Conservation (phyloP, 2,797 vertebrate species). For the Protosalanx chinensis region DNA sequence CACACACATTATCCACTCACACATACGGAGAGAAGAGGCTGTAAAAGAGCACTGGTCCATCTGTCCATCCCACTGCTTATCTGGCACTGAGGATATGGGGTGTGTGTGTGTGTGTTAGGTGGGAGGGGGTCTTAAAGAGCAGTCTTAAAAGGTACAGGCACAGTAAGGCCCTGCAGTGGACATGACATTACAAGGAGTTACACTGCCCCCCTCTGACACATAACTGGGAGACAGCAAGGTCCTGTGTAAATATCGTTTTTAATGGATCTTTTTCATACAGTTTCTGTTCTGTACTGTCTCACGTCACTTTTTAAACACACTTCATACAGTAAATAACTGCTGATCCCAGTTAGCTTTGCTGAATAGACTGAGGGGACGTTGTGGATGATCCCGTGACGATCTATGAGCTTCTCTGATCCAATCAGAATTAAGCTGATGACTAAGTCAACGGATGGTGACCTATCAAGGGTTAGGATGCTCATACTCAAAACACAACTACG, state of each 20-base stretch:
- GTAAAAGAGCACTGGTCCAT: conserved; percentile 60
- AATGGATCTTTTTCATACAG: no score
- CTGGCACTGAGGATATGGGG: conserved; percentile 41
- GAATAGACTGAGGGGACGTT: not conserved
- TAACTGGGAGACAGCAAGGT: not conserved
- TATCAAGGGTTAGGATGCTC: not conserved
- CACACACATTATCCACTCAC: conserved; percentile 17
- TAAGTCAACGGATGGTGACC: not conserved
- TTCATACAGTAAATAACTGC: not conserved
- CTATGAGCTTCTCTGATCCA: not conserved
- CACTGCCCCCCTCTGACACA: not conserved
- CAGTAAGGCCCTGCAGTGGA: not conserved
- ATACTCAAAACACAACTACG: not conserved
- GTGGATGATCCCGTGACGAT: not conserved
- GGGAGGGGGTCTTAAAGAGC: not conserved
- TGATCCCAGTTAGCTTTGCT: not conserved
- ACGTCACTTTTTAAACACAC: not conserved
- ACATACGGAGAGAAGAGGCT: conserved; percentile 30
- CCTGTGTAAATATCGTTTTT: not conserved
- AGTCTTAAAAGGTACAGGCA: not conserved
- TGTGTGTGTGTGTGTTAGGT: conserved; percentile 22
- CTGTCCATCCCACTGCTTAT: conserved; percentile 51
- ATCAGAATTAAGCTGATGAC: not conserved
- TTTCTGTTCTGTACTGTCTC: no score
- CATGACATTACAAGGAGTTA: not conserved